These are phyloP conservation scores for Zelostemma sp. DNA, from an alignment of 1,140 invertebrate species.

Conservation along the genomic window DNA sequence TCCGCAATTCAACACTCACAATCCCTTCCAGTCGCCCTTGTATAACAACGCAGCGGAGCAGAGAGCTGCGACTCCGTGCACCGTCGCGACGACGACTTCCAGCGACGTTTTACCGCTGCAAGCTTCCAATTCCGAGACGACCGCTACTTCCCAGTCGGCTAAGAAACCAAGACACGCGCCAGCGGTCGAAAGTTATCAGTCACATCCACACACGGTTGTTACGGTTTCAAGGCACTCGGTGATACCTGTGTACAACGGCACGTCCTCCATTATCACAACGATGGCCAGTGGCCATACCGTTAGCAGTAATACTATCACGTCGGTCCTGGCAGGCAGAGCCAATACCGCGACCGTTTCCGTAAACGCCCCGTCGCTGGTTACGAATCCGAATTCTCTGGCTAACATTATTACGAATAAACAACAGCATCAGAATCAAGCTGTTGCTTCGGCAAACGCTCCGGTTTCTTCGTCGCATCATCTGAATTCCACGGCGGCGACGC, in stretches of 20 bases:
- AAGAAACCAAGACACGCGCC: conserved; percentile 47
- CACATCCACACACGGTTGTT: conserved; percentile 62
- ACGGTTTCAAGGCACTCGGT: conserved; percentile 59
- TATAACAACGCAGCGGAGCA: conserved; percentile 45
- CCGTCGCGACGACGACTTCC: conserved; percentile 42
- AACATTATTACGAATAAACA: too few relatives aligned
- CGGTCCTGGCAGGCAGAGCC: conserved; percentile 80
- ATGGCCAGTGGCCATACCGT: conserved; percentile 82
- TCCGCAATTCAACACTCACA: conserved; percentile 51
- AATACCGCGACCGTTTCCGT: conserved; percentile 82
- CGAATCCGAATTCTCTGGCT: conserved; percentile 60
- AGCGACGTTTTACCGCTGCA: conserved; percentile 54
- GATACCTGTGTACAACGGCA: conserved; percentile 48
- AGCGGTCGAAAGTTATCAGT: conserved; percentile 61
- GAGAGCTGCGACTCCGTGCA: conserved; percentile 56
- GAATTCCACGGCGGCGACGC: conserved; percentile 35
- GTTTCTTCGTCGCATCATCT: conserved; percentile 35
- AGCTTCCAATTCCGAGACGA: conserved; percentile 40
- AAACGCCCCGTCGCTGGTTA: conserved; percentile 72
- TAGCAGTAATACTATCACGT: conserved; percentile 82
- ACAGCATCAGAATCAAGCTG: conserved; percentile 47
- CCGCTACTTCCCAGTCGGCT: conserved; percentile 31
- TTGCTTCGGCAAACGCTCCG: conserved; percentile 25
- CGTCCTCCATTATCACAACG: conserved; percentile 73
- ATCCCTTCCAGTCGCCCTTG: conserved; percentile 48